Evolutionary conservation across 2,797 vertebrate species (phyloP).

Genomic region (Megalops cyprinoides): DNA sequence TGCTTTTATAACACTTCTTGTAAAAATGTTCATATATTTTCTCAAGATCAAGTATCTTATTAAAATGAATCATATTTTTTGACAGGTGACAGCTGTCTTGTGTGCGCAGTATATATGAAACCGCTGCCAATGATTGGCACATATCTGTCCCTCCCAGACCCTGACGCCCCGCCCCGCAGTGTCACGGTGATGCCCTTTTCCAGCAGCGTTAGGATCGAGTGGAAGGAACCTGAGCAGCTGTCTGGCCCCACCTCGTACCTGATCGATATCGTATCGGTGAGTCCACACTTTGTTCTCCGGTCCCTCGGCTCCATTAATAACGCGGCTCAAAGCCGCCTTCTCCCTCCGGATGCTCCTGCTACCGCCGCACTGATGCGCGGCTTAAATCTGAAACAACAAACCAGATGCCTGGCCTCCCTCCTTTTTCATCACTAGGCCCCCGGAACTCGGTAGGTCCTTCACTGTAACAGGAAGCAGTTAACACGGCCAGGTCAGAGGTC

Average conservation of each 20-base stretch:
- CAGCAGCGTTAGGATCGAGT: slow-evolving; percentile 80
- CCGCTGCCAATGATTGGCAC: too few relatives aligned
- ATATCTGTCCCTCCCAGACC: slow-evolving; percentile 69
- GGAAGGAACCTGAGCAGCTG: slow-evolving; percentile 82
- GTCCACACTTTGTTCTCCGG: slow-evolving; percentile 25
- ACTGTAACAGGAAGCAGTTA: slow-evolving; percentile 78
- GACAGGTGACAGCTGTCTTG: too few relatives aligned
- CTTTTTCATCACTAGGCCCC: not conserved
- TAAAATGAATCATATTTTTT: too few relatives aligned
- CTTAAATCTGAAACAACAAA: not conserved
- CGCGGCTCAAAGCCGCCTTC: too few relatives aligned
- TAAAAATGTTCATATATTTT: too few relatives aligned
- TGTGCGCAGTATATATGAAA: too few relatives aligned
- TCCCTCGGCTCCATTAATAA: too few relatives aligned
- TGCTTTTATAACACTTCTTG: too few relatives aligned
- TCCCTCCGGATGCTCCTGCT: not conserved
- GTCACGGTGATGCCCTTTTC: slow-evolving; percentile 78
- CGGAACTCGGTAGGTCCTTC: slow-evolving; percentile 44
- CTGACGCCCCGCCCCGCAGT: slow-evolving; percentile 84
- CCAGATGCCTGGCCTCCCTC: not conserved
- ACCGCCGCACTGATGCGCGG: not conserved
- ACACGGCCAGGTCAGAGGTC: slow-evolving; percentile 67
- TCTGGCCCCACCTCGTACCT: slow-evolving; percentile 92
- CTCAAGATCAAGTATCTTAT: too few relatives aligned
- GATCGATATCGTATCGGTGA: slow-evolving; percentile 80